These are phyloP conservation scores for Diploscapter pachys DNA, from an alignment of 1,140 invertebrate genomes.

Conservation along the genomic window DNA sequence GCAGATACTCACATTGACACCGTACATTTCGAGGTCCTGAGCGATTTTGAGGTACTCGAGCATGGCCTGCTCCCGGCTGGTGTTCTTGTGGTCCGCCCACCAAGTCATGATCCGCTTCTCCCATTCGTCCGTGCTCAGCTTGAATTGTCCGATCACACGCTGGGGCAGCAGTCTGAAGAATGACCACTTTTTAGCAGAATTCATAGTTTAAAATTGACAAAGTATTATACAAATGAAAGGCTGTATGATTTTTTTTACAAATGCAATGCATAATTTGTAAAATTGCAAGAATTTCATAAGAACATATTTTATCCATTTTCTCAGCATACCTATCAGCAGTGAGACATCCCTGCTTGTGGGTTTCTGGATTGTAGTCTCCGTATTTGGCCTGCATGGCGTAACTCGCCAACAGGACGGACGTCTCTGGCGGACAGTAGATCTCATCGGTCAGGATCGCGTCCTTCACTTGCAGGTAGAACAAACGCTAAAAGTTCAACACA, in stretches of 20 bases:
- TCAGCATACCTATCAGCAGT: conserved; percentile 71
- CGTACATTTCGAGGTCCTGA: conserved; percentile 77
- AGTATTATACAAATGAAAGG: no score
- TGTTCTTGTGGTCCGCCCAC: conserved; percentile 86
- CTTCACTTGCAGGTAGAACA: conserved; percentile 70
- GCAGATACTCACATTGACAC: conserved; percentile 66
- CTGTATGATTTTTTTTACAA: no score
- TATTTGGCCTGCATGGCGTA: conserved; percentile 97
- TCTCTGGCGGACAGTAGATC: conserved; percentile 68
- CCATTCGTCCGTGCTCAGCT: conserved; percentile 96
- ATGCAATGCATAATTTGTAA: no score
- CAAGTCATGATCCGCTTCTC: conserved; percentile 93
- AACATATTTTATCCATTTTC: no score
- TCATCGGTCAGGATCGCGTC: conserved; percentile 66
- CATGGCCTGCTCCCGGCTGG: conserved; percentile 75
- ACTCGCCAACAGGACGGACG: conserved; percentile 90
- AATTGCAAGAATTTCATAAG: no score
- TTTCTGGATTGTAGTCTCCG: conserved; percentile 77
- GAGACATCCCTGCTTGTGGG: conserved; percentile 77
- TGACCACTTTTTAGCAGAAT: no score
- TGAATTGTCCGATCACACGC: conserved; percentile 85
- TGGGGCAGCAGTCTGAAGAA: conserved; percentile 76
- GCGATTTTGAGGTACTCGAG: conserved; percentile 76
- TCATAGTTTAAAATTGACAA: no score
- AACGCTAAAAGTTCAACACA: conserved; percentile 59